These are phyloP conservation scores for Pteromalus puparum DNA, from an alignment of 1,140 invertebrate species.

Conservation along the genomic window DNA sequence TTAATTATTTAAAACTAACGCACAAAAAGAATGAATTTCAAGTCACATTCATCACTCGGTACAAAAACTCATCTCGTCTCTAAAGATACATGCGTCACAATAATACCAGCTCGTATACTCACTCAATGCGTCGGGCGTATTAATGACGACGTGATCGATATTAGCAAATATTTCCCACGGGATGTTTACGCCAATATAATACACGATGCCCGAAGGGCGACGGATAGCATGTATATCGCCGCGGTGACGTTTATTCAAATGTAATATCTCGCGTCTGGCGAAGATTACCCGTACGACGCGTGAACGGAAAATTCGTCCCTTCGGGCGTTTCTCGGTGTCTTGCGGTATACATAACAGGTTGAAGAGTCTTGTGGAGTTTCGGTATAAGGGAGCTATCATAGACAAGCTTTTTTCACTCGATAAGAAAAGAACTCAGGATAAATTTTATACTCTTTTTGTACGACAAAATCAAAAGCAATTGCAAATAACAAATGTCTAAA, in stretches of 20 bases:
- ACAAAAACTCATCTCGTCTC: no score
- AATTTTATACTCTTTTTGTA: no score
- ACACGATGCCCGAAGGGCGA: constrained; percentile 28
- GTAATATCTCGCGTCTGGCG: constrained; percentile 72
- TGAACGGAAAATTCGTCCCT: constrained; percentile 71
- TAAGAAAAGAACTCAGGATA: no score
- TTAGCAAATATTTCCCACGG: constrained; percentile 73
- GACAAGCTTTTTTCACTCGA: no score
- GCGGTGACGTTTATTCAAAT: constrained; percentile 74
- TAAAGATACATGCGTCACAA: background rate
- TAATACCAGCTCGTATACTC: background rate
- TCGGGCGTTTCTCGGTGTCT: constrained; percentile 54
- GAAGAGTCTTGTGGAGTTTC: background rate
- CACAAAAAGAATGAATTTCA: no score
- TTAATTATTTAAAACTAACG: no score
- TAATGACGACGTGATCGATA: constrained; percentile 74
- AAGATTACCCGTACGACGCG: constrained; percentile 68
- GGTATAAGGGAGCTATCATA: no score
- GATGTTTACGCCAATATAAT: constrained; percentile 58
- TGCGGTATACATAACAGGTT: background rate
- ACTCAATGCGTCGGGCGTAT: constrained; percentile 51
- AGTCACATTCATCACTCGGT: no score
- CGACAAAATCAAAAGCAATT: no score
- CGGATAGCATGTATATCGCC: constrained; percentile 69
- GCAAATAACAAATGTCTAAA: no score